phyloP scores from a whole-genome alignment of 1,140 invertebrate species.

The Psilanteris sp. region DNA sequence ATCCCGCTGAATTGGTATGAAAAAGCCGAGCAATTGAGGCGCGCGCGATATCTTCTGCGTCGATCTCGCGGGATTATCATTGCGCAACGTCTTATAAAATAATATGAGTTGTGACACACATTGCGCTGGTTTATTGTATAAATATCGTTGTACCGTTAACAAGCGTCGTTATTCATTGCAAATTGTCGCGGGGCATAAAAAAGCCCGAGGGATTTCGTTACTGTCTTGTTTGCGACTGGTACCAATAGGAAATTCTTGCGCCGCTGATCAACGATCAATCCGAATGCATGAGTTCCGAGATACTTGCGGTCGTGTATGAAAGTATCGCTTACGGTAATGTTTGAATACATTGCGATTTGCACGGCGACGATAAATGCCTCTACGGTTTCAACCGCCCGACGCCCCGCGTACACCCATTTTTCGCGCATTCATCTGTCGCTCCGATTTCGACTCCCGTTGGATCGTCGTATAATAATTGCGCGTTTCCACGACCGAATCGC shows the following conservation, averaged over 20 bases:
- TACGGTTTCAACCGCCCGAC: slow-evolving; percentile 60
- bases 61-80: no score
- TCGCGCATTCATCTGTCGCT: slow-evolving; percentile 20
- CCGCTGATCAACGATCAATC: slow-evolving; percentile 50
- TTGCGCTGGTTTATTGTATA: slow-evolving; percentile 36
- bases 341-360: slow-evolving; percentile 59
- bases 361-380: slow-evolving; percentile 48
- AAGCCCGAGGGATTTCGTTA: slow-evolving; percentile 39
- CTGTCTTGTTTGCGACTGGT: slow-evolving; percentile 12
- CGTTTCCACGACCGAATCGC: no score
- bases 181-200: slow-evolving; percentile 45
- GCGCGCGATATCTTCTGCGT: no score
- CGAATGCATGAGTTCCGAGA: slow-evolving; percentile 42
- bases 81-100: slow-evolving; percentile 17
- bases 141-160: slow-evolving; percentile 52
- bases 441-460: no score
- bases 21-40: no score
- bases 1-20: no score
- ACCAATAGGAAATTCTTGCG: slow-evolving; percentile 55
- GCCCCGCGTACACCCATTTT: slow-evolving; percentile 54
- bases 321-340: slow-evolving; percentile 65
- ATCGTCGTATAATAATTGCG: no score
- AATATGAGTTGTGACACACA: slow-evolving; percentile 37
- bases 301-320: slow-evolving; percentile 54
- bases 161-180: slow-evolving; percentile 55